Evolutionary conservation across 1,140 invertebrate genomes (phyloP).

Genomic region (Drosophila seguyi): DNA sequence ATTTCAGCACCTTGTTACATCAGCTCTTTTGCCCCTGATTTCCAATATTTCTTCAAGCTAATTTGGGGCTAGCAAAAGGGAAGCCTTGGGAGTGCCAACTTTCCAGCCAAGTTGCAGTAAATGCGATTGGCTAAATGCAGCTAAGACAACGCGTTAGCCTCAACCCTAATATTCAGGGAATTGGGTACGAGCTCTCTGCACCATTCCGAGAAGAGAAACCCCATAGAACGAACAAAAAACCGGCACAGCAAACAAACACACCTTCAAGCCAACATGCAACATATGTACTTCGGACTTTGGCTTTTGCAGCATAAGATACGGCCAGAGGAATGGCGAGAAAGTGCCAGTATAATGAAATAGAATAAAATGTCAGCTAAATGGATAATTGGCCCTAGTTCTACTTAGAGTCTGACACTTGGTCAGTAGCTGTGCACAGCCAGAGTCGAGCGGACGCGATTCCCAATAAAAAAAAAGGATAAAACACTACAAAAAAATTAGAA

Average conservation of each 20-base stretch:
- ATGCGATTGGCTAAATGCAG: conserved; percentile 41
- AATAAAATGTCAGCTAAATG: conserved; percentile 54
- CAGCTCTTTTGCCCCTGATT: conserved; percentile 25
- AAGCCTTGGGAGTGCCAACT: conserved; percentile 56
- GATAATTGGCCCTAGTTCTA: conserved; percentile 64
- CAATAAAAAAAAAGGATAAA: neutral
- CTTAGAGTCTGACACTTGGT: conserved; percentile 30
- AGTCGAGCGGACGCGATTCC: conserved; percentile 54
- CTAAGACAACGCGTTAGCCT: conserved; percentile 58
- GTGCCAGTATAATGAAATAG: conserved; percentile 15
- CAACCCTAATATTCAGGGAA: conserved; percentile 57
- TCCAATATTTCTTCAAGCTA: conserved; percentile 8
- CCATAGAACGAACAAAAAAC: conserved; percentile 31
- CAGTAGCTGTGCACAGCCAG: conserved; percentile 57
- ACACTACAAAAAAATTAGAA: neutral
- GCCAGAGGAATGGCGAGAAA: conserved; percentile 15
- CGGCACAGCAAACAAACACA: conserved; percentile 12
- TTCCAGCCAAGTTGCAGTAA: conserved; percentile 33
- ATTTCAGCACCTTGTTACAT: conserved; percentile 42
- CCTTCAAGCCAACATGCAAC: conserved; percentile 22
- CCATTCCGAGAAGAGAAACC: conserved; percentile 36
- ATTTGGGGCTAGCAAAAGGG: conserved; percentile 45
- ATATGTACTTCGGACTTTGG: conserved; percentile 40
- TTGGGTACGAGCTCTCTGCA: conserved; percentile 33
- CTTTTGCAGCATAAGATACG: conserved; percentile 39